Evolutionary conservation across 2,888 invertebrate species (phyloP).

Genomic region (Drosophila flavopinicola): DNA sequence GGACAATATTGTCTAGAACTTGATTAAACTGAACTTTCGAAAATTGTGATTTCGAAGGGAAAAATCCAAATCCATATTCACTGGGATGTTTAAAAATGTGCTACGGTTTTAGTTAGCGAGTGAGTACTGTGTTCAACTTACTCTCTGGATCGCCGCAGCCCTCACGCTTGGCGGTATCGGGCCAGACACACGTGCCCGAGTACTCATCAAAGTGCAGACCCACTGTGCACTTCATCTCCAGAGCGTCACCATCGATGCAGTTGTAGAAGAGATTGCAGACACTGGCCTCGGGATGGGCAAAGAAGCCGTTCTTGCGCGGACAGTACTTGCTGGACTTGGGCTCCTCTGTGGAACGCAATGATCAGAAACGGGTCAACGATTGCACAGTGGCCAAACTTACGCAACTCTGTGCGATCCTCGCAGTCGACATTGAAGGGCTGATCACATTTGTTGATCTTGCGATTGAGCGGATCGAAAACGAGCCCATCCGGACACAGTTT

Average conservation of each 20-base stretch:
- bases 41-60: too few relatives aligned
- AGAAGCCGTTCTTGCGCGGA: conserved; percentile 95
- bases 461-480: conserved; percentile 93
- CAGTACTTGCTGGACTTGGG: conserved; percentile 89
- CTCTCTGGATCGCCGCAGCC: conserved; percentile 88
- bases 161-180: conserved; percentile 90
- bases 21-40: too few relatives aligned
- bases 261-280: conserved; percentile 95
- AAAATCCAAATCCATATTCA: too few relatives aligned
- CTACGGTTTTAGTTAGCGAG: too few relatives aligned
- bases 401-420: conserved; percentile 93
- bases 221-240: conserved; percentile 92
- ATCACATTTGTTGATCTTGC: conserved; percentile 95
- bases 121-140: conserved; percentile 81
- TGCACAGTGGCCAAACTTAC: conserved; percentile 86
- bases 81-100: too few relatives aligned
- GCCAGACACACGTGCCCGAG: conserved; percentile 96
- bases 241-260: conserved; percentile 93
- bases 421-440: conserved; percentile 97
- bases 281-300: conserved; percentile 92
- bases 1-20: too few relatives aligned
- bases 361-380: not conserved
- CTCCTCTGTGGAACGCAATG: conserved; percentile 87
- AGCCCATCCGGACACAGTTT: conserved; percentile 95
- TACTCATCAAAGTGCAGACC: conserved; percentile 96